Conservation (phyloP, 2,113 vertebrate genomes). For the Sprattus sprattus region DNA sequence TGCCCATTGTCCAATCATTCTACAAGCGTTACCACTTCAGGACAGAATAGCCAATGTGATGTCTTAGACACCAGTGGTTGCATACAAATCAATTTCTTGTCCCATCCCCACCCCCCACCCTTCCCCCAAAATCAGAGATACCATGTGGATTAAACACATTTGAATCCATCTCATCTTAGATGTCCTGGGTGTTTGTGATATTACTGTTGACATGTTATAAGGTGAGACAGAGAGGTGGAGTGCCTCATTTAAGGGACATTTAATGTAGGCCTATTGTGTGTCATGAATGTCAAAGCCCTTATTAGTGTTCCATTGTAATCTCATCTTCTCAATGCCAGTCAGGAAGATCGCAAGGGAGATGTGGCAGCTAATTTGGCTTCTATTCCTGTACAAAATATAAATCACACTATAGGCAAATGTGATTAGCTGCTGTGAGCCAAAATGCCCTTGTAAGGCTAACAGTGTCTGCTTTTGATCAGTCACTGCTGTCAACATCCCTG, state of each 20-base stretch:
- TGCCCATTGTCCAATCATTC: constrained; percentile 56
- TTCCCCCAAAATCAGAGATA: not conserved
- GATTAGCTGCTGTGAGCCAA: not conserved
- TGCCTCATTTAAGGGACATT: not conserved
- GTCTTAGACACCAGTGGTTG: constrained; percentile 40
- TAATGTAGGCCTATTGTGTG: not conserved
- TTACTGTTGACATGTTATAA: not conserved
- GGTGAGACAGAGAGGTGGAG: not conserved
- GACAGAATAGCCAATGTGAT: constrained; percentile 49
- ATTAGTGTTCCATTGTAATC: constrained; percentile 12
- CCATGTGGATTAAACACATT: not conserved
- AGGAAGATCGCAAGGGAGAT: not conserved
- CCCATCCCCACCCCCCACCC: constrained; percentile 16
- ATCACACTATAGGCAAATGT: not conserved
- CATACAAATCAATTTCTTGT: constrained; percentile 62
- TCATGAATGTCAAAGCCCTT: constrained; percentile 4
- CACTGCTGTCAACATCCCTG: not conserved
- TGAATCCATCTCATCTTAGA: not conserved
- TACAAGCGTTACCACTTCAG: constrained; percentile 13
- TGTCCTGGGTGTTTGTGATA: not conserved
- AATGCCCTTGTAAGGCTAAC: not conserved
- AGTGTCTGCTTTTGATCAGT: not conserved
- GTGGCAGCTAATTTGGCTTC: constrained; percentile 1
- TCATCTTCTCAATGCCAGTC: not conserved
- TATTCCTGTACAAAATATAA: constrained; percentile 1